Base-by-base conservation (phyloP, 1,140 invertebrate species). In the Watersipora subatra region DNA sequence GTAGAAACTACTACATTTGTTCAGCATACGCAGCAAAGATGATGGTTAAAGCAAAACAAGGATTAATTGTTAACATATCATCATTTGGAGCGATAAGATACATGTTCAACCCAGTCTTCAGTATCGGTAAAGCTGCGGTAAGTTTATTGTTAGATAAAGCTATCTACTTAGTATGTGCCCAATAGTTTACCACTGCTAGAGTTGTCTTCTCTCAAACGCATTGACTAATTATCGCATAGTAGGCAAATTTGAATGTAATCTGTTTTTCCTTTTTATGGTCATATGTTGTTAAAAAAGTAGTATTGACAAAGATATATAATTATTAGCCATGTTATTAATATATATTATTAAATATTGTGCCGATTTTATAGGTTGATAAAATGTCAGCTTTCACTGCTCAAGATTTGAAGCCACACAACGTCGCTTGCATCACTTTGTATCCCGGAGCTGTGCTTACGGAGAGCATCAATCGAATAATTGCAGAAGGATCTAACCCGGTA, bases 1-100 rank as follows among this genome's bases (percentile, higher is more conserved):
- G 29, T 57, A 76, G 78, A 59, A 83, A 83, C 65, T 75, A 79
- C 64, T 83, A 82, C 64, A 71, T 80, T 24, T 83, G 81, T 67
- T 65, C 77, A 3, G 78, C 78, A 1, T 72, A 76, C 64, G 82
- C 82, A 15, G 73, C 81, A 17, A 69, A 72, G 27, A 59, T 83
- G 63, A 83, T 83, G 82, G 74, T 76, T 2, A 69, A 70, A n/a
- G 57, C 73, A 20, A 76, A 76, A 64, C 67, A 71, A 20, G 81
- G 82, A 2, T 68, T 83, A 2, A 83, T 83, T 64, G 73, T 83
- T 0, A 80, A 81, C 62, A 73, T 83, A 34, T 80, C 78, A 25
- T 83, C 81, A 2, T 69, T 61, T 27, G 82, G 82, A 34, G 81
- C 81, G n/a, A 69, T 83, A 1, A 64, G 63, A 19, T 82, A 83